Base-by-base conservation (phyloP, 1,140 invertebrate genomes). In the Aphelenchoides besseyi region DNA sequence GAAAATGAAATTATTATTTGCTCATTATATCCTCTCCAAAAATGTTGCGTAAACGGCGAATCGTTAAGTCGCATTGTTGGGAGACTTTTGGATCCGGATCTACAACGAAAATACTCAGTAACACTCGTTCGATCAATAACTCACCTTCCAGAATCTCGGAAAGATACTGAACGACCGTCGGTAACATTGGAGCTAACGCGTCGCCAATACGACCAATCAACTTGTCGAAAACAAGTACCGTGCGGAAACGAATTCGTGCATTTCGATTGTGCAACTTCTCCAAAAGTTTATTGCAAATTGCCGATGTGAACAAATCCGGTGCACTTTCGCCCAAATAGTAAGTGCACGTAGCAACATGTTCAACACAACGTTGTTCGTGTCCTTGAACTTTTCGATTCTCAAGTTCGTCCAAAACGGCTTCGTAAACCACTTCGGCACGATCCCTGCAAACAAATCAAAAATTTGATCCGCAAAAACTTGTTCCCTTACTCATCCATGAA, bases 61-160 rank as follows among this genome's bases (percentile, higher is more conserved):
- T 72, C n/a, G 70, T 72, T 53, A 26, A 23, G 16, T 72, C 70
- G 12, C 72, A 75, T 72, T 72, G 70, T n/a, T 74, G 32, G 12
- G 70, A 28, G 26, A 72, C 70, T 48, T 72, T 72, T 16, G 29
- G n/a, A 30, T 72, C 52, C 12, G 36, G n/a, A 69, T 69, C 67
- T n/a, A n/a, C n/a, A n/a, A n/a, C n/a, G n/a, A n/a, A n/a, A n/a
- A n/a, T n/a, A n/a, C n/a, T n/a, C n/a, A n/a, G n/a, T n/a, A n/a
- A n/a, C n/a, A n/a, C n/a, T n/a, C n/a, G n/a, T n/a, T n/a, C n/a
- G 41, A 59, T n/a, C 16, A 59, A 18, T 28, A 23, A 26, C 1
- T 66, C 41, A 66, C 63, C 69, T 59, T 72, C 70, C n/a, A 72
- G 69, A 1, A 72, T 8, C 41, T 72, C 70, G 12, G 71, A 71